Evolutionary conservation across 2,113 vertebrate species (phyloP).

Genomic region (Ivindomyrus marchei): DNA sequence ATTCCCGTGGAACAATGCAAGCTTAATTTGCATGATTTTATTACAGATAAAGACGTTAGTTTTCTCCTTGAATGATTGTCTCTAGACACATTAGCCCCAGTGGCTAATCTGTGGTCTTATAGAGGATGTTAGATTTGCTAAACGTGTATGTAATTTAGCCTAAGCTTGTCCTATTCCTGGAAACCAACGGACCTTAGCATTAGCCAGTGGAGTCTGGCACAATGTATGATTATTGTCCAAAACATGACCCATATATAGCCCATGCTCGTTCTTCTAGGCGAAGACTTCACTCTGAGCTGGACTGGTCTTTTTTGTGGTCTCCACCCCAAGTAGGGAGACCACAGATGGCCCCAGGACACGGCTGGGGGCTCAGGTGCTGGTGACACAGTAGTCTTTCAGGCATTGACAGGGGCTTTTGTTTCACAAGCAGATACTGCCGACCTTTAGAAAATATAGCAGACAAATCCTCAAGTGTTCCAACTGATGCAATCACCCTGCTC

Average conservation of each 20-base stretch:
- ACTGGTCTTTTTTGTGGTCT: not conserved
- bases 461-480: not conserved
- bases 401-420: slow-evolving; percentile 37
- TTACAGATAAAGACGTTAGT: not conserved
- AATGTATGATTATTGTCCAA: not conserved
- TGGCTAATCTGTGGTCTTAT: not conserved
- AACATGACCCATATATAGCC: not conserved
- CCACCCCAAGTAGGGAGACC: not conserved
- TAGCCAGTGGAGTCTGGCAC: not conserved
- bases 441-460: not conserved
- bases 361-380: slow-evolving; percentile 31
- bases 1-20: not conserved
- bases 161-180: not conserved
- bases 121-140: not conserved
- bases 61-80: not conserved
- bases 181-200: not conserved
- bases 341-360: slow-evolving; percentile 40
- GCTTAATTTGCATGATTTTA: not conserved
- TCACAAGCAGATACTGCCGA: not conserved
- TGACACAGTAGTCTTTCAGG: slow-evolving; percentile 39
- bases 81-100: not conserved
- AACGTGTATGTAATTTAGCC: not conserved
- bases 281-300: not conserved
- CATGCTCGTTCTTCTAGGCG: not conserved
- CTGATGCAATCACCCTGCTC: not conserved